Evolutionary conservation across 2,113 vertebrate genomes (phyloP).

Genomic region (Ceyx melanurus): DNA sequence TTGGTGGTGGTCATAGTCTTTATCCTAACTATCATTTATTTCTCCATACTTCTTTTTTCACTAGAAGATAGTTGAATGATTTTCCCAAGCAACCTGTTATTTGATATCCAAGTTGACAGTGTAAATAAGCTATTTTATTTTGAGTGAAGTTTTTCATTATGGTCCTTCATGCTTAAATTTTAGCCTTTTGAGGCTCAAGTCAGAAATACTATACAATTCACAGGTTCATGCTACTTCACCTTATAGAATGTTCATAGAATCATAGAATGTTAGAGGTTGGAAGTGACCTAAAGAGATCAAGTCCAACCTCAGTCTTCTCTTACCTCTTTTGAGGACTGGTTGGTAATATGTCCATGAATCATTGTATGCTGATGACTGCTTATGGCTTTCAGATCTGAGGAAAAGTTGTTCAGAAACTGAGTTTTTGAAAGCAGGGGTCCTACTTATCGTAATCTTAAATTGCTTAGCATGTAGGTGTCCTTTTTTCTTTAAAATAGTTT

Average conservation of each 20-base stretch:
- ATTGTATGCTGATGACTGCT: not conserved
- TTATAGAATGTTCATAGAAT: too few species aligned
- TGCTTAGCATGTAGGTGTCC: not conserved
- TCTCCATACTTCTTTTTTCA: not conserved
- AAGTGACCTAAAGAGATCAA: too few species aligned
- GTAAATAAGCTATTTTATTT: slow-evolving; percentile 3
- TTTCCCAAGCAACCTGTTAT: not conserved
- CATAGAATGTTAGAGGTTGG: too few species aligned
- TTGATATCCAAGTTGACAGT: not conserved
- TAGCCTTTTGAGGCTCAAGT: not conserved
- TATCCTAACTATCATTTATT: not conserved
- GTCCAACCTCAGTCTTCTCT: not conserved
- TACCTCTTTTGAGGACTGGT: not conserved
- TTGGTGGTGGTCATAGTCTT: not conserved
- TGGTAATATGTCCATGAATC: not conserved
- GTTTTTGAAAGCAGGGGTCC: not conserved
- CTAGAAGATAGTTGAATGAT: not conserved
- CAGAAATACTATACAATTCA: not conserved
- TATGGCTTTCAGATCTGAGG: not conserved
- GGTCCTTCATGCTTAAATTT: not conserved
- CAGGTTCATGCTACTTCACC: not conserved
- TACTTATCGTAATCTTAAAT: not conserved
- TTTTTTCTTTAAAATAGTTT: not conserved
- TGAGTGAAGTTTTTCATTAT: not conserved
- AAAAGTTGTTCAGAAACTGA: not conserved